Evolutionary conservation across 2,888 invertebrate genomes (phyloP), one percentile per base, ranked within the genome.

Genomic region (Micoletzkya japonica): DNA sequence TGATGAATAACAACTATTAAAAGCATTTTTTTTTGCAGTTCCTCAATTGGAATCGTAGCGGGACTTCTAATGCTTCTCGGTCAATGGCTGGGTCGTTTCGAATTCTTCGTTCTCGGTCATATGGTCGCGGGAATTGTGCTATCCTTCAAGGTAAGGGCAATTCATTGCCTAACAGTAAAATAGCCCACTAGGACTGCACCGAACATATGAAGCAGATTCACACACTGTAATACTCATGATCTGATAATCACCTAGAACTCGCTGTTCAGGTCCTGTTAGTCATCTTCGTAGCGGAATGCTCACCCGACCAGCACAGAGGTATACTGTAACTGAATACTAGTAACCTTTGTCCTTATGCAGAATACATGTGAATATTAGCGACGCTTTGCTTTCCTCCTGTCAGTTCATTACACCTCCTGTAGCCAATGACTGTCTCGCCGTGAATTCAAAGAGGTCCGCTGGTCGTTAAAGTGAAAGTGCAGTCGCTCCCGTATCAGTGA

Each of bases 261-360:
- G 44, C 50, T 50, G 50, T 30, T 20, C 63, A 63, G 63, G 66
- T 66, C 28, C 66, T 66, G 17, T 37, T 66, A 1, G 66, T 66
- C 28, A 66, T 66, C 39, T 66, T 49, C 49, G 68, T 68, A 6
- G 57, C 68, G 10, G 68, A 68, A 49, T 68, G 68, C 49, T 68
- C 52, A 39, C 68, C 68, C 14, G 68, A 68, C 34, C 57, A 68
- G 32, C 37, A 68, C 36, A n/a, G 68, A 57, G 68, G 68, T 68
- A 54, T 36, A 56, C n/a, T 20, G 14, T 14, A 26, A 10, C 56
- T 56, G 14, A 56, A n/a, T n/a, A n/a, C n/a, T n/a, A n/a, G n/a
- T n/a, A n/a, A n/a, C n/a, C n/a, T n/a, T n/a, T n/a, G n/a, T n/a
- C n/a, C n/a, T n/a, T n/a, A n/a, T n/a, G n/a, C n/a, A n/a, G n/a